Evolutionary conservation across 2,888 invertebrate genomes (phyloP).

Genomic region (Standfussiana lucernea): DNA sequence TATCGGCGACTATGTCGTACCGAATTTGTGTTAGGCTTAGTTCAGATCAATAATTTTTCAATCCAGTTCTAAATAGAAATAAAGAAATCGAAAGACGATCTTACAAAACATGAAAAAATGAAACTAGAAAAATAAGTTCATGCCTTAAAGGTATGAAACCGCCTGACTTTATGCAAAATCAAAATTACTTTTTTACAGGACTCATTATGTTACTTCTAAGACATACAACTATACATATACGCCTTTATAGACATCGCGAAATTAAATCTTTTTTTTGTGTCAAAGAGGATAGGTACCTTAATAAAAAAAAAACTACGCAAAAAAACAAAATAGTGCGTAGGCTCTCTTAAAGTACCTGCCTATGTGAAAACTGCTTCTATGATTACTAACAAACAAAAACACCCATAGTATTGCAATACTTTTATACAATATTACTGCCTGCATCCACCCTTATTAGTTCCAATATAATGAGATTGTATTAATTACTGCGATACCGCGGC

Average conservation of each 20-base stretch:
- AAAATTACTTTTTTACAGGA: background rate
- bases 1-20: background rate
- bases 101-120: no score
- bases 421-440: background rate
- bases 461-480: conserved; percentile 36
- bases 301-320: background rate
- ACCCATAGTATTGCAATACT: background rate
- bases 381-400: background rate
- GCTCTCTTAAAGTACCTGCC: background rate
- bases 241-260: conserved; percentile 79
- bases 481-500: conserved; percentile 38
- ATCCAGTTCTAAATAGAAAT: background rate
- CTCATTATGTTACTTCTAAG: conserved; percentile 76
- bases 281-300: background rate
- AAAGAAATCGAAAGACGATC: background rate
- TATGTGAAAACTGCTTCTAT: background rate
- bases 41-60: conserved; percentile 12
- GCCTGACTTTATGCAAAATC: background rate
- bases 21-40: conserved; percentile 26
- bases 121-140: background rate
- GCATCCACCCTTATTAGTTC: conserved; percentile 7
- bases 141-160: background rate
- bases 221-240: conserved; percentile 87
- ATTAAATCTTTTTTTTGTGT: conserved; percentile 61
- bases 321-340: no score